phyloP scores from a whole-genome alignment of 2,888 invertebrate species.

The Spilosoma lubricipeda region DNA sequence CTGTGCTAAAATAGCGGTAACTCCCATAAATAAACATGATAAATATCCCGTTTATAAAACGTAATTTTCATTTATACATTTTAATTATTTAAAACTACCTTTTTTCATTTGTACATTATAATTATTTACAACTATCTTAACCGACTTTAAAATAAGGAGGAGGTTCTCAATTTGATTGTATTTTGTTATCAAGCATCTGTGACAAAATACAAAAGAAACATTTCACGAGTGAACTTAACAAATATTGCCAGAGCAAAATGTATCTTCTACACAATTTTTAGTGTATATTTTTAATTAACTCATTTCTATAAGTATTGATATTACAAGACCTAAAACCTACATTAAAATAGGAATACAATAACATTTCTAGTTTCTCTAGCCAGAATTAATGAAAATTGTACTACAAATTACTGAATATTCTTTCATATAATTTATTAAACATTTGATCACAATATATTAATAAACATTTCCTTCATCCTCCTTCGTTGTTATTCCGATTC shows the following conservation, averaged over 20 bases:
- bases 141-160: no score
- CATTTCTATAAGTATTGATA: neutral
- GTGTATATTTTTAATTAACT: neutral
- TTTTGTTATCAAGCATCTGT: no score
- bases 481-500: slow-evolving; percentile 22
- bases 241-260: neutral
- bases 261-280: neutral
- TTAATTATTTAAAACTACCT: neutral
- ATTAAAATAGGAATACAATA: neutral
- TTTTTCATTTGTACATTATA: neutral
- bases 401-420: neutral
- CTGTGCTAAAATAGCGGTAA: neutral
- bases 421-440: neutral
- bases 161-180: no score
- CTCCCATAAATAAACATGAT: neutral
- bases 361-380: neutral
- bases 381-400: neutral
- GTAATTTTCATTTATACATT: neutral
- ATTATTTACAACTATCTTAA: neutral
- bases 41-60: neutral
- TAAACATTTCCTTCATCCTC: slow-evolving; percentile 8
- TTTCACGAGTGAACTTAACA: neutral
- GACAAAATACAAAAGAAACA: no score
- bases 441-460: neutral
- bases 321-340: neutral